A percentile compares a stretch with the other conserved stretches of the same genome.
These are phyloP conservation scores for Oryzias celebensis DNA, from an alignment of 2,113 vertebrate species.

Conservation along the genomic window DNA sequence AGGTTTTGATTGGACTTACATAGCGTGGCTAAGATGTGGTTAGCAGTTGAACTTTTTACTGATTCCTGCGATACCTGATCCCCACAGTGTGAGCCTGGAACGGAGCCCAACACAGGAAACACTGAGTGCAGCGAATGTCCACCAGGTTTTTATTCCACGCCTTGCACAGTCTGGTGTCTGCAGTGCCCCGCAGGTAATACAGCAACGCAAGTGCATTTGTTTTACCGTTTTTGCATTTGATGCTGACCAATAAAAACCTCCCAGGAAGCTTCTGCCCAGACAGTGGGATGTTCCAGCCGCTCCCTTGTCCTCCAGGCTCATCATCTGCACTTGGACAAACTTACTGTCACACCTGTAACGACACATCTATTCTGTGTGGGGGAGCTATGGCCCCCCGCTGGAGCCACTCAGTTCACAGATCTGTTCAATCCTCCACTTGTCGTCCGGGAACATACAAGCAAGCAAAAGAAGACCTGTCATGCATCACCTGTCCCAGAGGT, in stretches of 20 bases:
- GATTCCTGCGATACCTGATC: not conserved
- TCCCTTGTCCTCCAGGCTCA: conserved; percentile 66
- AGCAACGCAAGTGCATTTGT: not conserved
- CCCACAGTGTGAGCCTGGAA: conserved; percentile 69
- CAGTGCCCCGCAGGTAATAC: conserved; percentile 80
- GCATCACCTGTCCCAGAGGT: conserved; percentile 74
- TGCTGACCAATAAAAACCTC: not conserved
- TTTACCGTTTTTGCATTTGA: not conserved
- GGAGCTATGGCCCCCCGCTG: conserved; percentile 38
- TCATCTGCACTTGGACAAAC: conserved; percentile 64
- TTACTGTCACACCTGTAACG: conserved; percentile 67
- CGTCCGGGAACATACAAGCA: conserved; percentile 71
- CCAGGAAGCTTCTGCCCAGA: conserved; percentile 76
- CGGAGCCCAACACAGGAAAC: conserved; percentile 69
- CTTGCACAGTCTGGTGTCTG: conserved; percentile 64
- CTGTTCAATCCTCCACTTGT: conserved; percentile 57
- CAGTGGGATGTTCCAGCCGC: conserved; percentile 64
- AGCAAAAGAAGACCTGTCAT: conserved; percentile 47
- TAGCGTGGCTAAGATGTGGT: too few relatives aligned
- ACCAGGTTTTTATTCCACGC: conserved; percentile 68
- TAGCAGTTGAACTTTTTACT: too few relatives aligned
- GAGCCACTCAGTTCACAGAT: conserved; percentile 48
- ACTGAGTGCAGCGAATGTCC: conserved; percentile 67
- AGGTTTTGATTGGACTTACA: conserved; percentile 58
- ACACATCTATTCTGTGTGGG: conserved; percentile 49